Evolutionary conservation across 2,888 invertebrate species (phyloP).

Genomic region (Flabesymbios commensalis): DNA sequence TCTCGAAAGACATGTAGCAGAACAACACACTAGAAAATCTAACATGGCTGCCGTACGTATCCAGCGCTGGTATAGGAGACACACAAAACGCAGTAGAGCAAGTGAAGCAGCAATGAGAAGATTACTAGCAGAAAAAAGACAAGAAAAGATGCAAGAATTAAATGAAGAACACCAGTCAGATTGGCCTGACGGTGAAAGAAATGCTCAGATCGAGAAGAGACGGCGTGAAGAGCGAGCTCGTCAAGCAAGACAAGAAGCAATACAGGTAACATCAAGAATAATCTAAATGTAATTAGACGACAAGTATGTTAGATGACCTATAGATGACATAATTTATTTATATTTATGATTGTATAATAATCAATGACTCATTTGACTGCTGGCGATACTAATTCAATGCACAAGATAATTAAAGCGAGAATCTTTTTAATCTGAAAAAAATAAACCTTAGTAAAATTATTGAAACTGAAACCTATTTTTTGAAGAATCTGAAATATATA

Average conservation of each 20-base stretch:
- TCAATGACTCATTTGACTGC: too few species aligned
- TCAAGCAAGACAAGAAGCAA: constrained; percentile 52
- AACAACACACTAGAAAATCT: constrained; percentile 46
- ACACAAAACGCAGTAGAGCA: constrained; percentile 37
- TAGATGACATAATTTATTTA: too few species aligned
- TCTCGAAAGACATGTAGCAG: constrained; percentile 38
- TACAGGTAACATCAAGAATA: constrained; percentile 50
- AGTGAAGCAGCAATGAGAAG: constrained; percentile 54
- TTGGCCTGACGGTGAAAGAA: constrained; percentile 34
- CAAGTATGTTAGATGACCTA: too few species aligned
- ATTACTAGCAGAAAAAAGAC: constrained; percentile 46
- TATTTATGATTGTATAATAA: too few species aligned
- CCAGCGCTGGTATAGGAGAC: constrained; percentile 53
- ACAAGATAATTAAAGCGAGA: too few species aligned
- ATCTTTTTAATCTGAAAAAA: too few species aligned
- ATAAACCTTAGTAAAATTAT: too few species aligned
- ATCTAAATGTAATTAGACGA: too few species aligned
- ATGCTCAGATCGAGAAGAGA: constrained; percentile 45
- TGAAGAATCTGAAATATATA: too few species aligned
- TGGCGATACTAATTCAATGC: too few species aligned
- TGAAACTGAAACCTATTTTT: too few species aligned
- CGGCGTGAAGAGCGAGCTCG: constrained; percentile 51
- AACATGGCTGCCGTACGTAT: constrained; percentile 52
- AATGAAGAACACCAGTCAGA: constrained; percentile 39
- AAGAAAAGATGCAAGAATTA: constrained; percentile 36